These are phyloP conservation scores for Andrena chrysosceles DNA, from an alignment of 2,888 invertebrate genomes.

Conservation along the genomic window DNA sequence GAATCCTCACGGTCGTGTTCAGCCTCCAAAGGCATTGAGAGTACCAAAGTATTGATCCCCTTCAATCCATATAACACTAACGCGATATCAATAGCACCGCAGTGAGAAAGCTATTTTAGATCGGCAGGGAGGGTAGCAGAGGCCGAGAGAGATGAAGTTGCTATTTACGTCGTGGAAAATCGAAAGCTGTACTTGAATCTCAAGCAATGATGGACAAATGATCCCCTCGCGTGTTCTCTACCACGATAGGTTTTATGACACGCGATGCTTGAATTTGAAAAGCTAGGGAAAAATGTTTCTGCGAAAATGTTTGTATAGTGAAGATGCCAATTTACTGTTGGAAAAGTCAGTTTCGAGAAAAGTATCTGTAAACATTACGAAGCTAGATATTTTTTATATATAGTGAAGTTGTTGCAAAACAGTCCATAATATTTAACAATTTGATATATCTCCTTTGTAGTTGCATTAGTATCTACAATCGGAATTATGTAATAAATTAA, in stretches of 20 bases:
- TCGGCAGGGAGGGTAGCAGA: conserved; percentile 26
- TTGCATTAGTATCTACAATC: too few species aligned
- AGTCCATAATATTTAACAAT: too few species aligned
- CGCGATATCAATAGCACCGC: conserved; percentile 68
- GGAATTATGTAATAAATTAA: too few species aligned
- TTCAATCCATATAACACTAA: conserved; percentile 59
- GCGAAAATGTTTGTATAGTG: too few species aligned
- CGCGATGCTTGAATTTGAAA: too few species aligned
- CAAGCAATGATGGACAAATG: not conserved
- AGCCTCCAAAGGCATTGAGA: conserved; percentile 59
- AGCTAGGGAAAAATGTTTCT: too few species aligned
- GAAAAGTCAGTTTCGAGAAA: too few species aligned
- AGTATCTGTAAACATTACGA: too few species aligned
- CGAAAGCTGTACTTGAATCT: conserved; percentile 32
- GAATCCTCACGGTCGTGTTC: conserved; percentile 68
- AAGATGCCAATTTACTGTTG: too few species aligned
- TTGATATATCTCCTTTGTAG: too few species aligned
- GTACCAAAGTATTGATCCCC: conserved; percentile 70
- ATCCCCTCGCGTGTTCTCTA: not conserved
- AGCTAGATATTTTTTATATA: too few species aligned
- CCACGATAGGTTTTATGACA: not conserved
- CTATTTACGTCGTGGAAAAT: conserved; percentile 57
- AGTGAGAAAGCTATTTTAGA: conserved; percentile 67
- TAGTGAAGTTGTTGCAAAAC: too few species aligned
- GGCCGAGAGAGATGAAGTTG: conserved; percentile 21